Evolutionary conservation across 2,888 invertebrate species (phyloP).

Genomic region (Cepaea hortensis): DNA sequence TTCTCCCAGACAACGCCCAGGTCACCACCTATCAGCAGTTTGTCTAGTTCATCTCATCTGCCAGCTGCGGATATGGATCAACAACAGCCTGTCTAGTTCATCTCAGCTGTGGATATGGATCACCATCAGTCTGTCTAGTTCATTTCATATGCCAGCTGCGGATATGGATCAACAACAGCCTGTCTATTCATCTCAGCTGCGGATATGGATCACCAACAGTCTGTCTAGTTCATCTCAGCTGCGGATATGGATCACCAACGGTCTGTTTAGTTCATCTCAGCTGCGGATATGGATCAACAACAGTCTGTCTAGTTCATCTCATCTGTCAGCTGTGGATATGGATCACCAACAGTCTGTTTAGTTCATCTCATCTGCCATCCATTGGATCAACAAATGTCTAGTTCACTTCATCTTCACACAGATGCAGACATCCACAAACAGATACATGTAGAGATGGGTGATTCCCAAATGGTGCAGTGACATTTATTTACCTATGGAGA

Average conservation of each 20-base stretch:
- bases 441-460: no score
- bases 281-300: background rate
- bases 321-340: background rate
- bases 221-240: background rate
- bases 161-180: background rate
- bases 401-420: background rate
- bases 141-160: background rate
- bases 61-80: slow-evolving; percentile 11
- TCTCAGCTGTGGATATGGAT: background rate
- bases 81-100: background rate
- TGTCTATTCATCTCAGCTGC: background rate
- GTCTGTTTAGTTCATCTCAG: slow-evolving; percentile 14
- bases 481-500: no score
- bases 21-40: slow-evolving; percentile 31
- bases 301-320: slow-evolving; percentile 27
- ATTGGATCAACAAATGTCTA: background rate
- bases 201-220: background rate
- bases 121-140: background rate
- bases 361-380: background rate
- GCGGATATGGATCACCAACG: no score
- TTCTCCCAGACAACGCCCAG: slow-evolving; percentile 41
- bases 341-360: background rate
- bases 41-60: slow-evolving; percentile 27
- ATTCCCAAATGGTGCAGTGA: no score
- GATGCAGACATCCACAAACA: no score